phyloP scores from a whole-genome alignment of 2,888 invertebrate genomes.

The Pollenia angustigena region DNA sequence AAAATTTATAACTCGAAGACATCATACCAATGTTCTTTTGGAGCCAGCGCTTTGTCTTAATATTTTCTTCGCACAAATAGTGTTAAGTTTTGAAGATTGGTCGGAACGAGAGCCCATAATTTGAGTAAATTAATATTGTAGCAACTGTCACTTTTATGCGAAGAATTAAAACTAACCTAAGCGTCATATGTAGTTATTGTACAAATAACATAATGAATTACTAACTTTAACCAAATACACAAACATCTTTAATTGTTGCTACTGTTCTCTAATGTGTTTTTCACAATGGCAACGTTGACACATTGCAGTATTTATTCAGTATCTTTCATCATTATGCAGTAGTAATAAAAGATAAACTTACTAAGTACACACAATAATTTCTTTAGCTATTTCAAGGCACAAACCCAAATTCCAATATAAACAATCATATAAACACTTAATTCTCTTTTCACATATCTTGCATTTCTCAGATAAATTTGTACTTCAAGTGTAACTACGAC shows the following conservation, averaged over 20 bases:
- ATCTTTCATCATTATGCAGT: conserved; percentile 58
- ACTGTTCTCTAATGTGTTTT: neutral
- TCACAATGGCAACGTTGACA: conserved; percentile 16
- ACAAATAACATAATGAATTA: no score
- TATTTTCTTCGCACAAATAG: no score
- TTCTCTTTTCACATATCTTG: neutral
- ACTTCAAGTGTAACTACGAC: neutral
- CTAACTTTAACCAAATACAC: no score
- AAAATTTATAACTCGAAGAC: no score
- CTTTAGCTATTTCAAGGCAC: conserved; percentile 31
- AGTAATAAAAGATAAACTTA: conserved; percentile 59
- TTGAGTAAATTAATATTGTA: no score
- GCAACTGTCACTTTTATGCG: no score
- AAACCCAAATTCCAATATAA: conserved; percentile 36
- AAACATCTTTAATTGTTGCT: neutral
- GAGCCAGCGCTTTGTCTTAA: no score
- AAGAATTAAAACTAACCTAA: no score
- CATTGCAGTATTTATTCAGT: conserved; percentile 52
- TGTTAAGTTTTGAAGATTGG: no score
- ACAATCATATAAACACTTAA: neutral
- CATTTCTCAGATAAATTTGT: conserved; percentile 21
- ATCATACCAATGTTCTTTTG: no score
- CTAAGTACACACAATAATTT: conserved; percentile 12
- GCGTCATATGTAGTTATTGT: no score
- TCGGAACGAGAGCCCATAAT: no score